phyloP scores from a whole-genome alignment of 2,113 vertebrate genomes.

The Oryctolagus cuniculus region DNA sequence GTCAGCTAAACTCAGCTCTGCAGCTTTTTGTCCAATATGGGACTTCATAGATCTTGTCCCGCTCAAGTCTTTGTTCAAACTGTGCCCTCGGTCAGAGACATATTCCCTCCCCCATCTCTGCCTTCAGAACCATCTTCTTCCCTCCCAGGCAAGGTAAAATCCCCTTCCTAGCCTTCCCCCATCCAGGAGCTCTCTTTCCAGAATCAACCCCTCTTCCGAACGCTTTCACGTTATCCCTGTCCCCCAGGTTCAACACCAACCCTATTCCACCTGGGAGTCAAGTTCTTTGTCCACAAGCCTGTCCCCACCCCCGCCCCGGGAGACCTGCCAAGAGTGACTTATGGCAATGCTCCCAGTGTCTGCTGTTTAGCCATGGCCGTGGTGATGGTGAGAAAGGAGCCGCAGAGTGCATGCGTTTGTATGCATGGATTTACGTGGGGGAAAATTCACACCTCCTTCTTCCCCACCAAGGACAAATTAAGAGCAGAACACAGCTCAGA shows the following conservation, averaged over 20 bases:
- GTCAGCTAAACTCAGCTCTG: not conserved
- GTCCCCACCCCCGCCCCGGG: too few species aligned
- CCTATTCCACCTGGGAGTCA: rapidly evolving
- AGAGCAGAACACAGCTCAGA: not conserved
- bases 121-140: not conserved
- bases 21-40: not conserved
- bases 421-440: not conserved
- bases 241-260: not conserved
- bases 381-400: not conserved
- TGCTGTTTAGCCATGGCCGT: rapidly evolving
- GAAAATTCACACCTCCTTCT: not conserved
- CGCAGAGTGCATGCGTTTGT: rapidly evolving
- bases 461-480: slow-evolving; percentile 35
- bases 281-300: not conserved
- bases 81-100: not conserved
- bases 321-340: not conserved
- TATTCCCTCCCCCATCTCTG: not conserved
- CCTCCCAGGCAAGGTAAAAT: not conserved
- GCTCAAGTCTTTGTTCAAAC: not conserved
- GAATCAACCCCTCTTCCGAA: not conserved
- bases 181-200: not conserved
- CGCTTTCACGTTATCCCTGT: rapidly evolving
- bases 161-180: not conserved
- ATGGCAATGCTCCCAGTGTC: not conserved
- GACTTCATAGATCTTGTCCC: not conserved